phyloP scores from a whole-genome alignment of 2,113 vertebrate species.

The Gallinago jamesoni region DNA sequence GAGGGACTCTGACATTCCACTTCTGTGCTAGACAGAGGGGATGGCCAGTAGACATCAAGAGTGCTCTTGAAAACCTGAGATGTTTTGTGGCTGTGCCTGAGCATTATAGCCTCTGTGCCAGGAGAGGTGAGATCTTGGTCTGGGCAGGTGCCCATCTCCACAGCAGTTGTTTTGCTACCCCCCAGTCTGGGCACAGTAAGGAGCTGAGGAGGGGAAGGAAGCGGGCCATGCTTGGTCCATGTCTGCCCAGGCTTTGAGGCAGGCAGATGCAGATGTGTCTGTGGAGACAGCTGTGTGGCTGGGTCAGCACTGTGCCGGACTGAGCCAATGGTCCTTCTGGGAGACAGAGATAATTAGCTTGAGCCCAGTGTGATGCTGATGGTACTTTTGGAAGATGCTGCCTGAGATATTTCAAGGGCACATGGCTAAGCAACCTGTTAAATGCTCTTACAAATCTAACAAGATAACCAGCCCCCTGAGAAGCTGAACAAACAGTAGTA shows the following conservation, averaged over 20 bases:
- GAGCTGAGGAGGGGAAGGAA: neutral
- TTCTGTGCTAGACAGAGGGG: neutral
- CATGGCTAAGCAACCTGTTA: constrained; percentile 28
- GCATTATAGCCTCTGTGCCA: neutral
- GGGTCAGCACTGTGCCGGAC: neutral
- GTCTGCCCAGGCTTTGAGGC: neutral
- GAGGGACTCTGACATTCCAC: neutral
- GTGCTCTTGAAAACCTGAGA: neutral
- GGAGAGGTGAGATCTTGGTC: neutral
- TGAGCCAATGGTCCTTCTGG: neutral
- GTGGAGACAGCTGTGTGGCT: neutral
- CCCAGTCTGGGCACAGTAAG: neutral
- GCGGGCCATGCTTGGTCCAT: fast-evolving
- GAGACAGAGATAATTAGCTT: constrained; percentile 22
- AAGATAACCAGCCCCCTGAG: constrained; percentile 57
- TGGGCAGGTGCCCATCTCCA: neutral
- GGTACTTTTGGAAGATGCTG: constrained; percentile 22
- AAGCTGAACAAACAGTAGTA: constrained; percentile 44
- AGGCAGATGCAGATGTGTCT: neutral
- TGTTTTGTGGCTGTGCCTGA: neutral
- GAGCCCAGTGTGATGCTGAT: neutral
- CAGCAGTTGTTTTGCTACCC: neutral
- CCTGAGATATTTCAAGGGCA: constrained; percentile 29
- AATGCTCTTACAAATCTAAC: constrained; percentile 49
- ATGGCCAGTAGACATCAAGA: neutral